Evolutionary conservation across 2,797 vertebrate genomes (phyloP), one percentile per base, ranked within the genome.

Genomic region (Meriones psammophilus): DNA sequence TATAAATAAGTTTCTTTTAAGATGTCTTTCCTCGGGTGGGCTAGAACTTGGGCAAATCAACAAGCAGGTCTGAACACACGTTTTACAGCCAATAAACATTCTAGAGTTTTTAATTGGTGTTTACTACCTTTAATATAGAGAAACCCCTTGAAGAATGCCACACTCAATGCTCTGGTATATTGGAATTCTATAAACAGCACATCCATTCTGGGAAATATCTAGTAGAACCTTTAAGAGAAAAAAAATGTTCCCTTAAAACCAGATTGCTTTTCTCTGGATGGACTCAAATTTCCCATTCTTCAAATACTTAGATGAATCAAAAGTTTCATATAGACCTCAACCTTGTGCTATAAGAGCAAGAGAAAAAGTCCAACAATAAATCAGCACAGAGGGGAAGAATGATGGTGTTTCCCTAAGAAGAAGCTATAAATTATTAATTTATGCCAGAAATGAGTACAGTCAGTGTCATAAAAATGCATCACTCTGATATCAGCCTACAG

Each of bases 381-480:
- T 91, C 36, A 81, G n/a, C 30, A 60, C n/a, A 22, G 80, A 93
- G 50, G 33, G 13, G 56, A 71, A 80, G 56, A 60, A 89, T 2
- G 15, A 36, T 79, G 54, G 22, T 64, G 39, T 83, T 92, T 68
- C 15, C 58, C 39, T 90, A 71, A 42, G 54, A 91, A 1, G 12
- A 17, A 74, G 54, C 15, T 87, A 62, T 84, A 94, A 86, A 71
- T 94, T 81, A 96, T 93, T 95, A 81, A 85, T 81, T 92, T 87
- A 94, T 80, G 54, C 6, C 68, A 94, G 64, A 85, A 79, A 56
- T 58, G 68, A 94, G 26, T 42, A 56, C 1, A 88, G 56, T 4
- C 54, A 24, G 30, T 79, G 9, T 64, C n/a, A 28, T 86, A 46
- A 95, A 91, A 93, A 58, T 73, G 81, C 79, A 91, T 93, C 28